Conservation (phyloP, 2,888 invertebrate genomes). For the Tromatobia lineatoria region DNA sequence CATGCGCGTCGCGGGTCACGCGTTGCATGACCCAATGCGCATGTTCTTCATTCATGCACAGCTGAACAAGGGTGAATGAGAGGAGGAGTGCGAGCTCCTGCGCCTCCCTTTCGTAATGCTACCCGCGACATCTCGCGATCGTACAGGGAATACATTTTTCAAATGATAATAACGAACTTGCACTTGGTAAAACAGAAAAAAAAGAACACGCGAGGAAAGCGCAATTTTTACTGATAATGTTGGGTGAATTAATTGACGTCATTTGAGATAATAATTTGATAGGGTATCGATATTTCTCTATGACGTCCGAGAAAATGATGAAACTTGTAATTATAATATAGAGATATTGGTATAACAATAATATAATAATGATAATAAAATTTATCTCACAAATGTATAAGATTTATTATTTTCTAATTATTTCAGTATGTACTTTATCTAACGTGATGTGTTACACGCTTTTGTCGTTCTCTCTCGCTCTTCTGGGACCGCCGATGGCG, state of each 20-base stretch:
- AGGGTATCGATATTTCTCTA: not conserved
- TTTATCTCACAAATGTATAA: too few species aligned
- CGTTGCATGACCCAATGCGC: conserved; percentile 46
- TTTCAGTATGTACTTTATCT: too few species aligned
- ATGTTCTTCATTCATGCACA: conserved; percentile 24
- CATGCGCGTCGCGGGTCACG: conserved; percentile 40
- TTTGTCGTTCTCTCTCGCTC: too few species aligned
- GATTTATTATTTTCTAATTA: too few species aligned
- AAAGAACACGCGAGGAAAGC: too few species aligned
- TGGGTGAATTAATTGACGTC: not conserved
- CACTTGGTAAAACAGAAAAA: not conserved
- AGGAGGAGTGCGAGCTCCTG: not conserved
- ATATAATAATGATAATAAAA: too few species aligned
- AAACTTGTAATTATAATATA: too few species aligned
- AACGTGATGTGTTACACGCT: too few species aligned
- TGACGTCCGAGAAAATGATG: too few species aligned
- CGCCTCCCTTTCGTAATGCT: not conserved
- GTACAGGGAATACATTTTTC: not conserved
- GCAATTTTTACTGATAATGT: not conserved
- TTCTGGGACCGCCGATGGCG: too few species aligned
- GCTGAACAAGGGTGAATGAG: conserved; percentile 26
- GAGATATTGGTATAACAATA: too few species aligned
- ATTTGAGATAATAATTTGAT: not conserved
- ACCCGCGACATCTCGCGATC: conserved; percentile 33
- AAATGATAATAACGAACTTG: not conserved